A percentile compares a stretch with the other conserved stretches of the same genome.
phyloP scores from a whole-genome alignment of 2,113 vertebrate genomes.

The Edolisoma coerulescens region DNA sequence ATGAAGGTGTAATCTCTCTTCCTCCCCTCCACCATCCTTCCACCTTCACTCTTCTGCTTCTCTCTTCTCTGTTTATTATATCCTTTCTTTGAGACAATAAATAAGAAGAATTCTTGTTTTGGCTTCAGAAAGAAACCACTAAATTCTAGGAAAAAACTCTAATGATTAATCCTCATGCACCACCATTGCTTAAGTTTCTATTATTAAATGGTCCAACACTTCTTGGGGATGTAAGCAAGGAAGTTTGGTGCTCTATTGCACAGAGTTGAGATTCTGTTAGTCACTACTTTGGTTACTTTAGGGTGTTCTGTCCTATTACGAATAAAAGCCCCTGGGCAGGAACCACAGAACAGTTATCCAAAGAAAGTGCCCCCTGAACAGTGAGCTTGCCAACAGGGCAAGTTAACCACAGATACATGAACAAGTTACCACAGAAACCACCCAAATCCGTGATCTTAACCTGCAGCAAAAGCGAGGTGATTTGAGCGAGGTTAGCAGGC shows the following conservation, averaged over 20 bases:
- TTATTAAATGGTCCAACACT: too few species aligned
- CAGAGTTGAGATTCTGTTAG: background rate
- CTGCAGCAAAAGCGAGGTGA: background rate
- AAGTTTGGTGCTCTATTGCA: background rate
- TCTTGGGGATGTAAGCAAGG: background rate
- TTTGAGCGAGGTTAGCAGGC: background rate
- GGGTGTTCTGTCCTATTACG: background rate
- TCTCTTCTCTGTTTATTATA: background rate
- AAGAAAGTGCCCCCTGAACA: accelerated
- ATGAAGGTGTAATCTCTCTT: background rate
- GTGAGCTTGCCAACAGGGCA: background rate
- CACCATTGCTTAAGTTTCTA: background rate
- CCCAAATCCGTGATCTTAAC: background rate
- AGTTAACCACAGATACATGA: background rate
- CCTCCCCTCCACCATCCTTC: background rate
- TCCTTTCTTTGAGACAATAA: background rate
- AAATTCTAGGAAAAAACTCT: accelerated
- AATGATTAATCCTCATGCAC: background rate
- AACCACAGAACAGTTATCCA: background rate
- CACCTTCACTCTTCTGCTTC: background rate
- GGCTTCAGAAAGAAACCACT: background rate
- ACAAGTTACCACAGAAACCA: background rate
- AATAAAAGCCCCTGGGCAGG: background rate
- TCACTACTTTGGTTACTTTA: background rate
- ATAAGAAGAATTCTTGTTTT: background rate